Base-by-base conservation (phyloP, 2,888 invertebrate species). In the Zygothrica quintamaculata region DNA sequence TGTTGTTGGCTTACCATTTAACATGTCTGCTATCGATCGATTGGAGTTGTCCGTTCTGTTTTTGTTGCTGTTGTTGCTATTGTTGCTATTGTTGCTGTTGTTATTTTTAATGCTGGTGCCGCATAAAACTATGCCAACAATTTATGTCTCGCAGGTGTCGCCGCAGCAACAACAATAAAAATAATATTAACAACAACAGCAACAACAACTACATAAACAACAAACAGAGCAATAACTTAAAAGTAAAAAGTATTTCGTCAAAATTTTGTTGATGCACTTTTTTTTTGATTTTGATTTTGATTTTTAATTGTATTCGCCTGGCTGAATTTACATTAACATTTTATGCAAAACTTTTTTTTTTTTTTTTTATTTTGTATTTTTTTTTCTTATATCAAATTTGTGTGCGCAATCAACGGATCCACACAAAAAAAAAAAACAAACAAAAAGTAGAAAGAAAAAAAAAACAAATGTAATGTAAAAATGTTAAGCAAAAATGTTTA, bases 1-100 rank as follows among this genome's bases (percentile, higher is more conserved):
- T 11, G 51, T 36, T 36, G 53, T 22, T 16, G 4, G 11, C 37
- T 37, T 62, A 55, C 11, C 51, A 70, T 70, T 73, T 76, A 60
- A 55, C 72, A 70, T 66, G 59, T 65, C 48, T 73, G 60, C 61
- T 67, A 77, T 68, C 73, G 73, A 72, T 57, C 52, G 52, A 60
- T 60, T 67, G 60, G n/a, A 56, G 51, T 60, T 56, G 46, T 52
- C 40, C 43, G 15, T 65, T 2, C 13, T 34, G 48, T 47, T 51
- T 29, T 46, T 55, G 22, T 34, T 56, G 25, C 12, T 13, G 26
- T 22, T 36, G 36, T 26, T 31, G 16, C 15, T 34, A 42, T 50
- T n/a, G 34, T 22, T 46, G 52, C 13, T n/a, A n/a, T n/a, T n/a
- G n/a, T n/a, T n/a, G n/a, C n/a, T n/a, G n/a, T n/a, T n/a, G n/a